Evolutionary conservation across 1,140 invertebrate species (phyloP).

Genomic region (Drosophila ficusphila): DNA sequence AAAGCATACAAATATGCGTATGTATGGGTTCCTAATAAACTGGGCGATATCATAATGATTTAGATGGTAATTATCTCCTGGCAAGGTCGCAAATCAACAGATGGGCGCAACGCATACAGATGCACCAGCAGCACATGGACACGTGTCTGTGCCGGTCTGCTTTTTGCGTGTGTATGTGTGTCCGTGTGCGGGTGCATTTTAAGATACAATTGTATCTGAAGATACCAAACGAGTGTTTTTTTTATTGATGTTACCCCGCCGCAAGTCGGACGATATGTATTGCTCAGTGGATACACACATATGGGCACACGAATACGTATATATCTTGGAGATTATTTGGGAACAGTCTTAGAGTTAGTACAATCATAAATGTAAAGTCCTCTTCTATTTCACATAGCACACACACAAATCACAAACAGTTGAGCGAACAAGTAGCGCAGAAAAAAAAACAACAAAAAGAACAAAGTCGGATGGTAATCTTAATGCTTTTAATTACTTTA

Average conservation of each 20-base stretch:
- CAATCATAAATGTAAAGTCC: slow-evolving; percentile 2
- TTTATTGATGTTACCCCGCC: slow-evolving; percentile 35
- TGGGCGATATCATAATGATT: slow-evolving; percentile 10
- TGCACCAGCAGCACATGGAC: neutral
- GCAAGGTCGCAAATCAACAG: slow-evolving; percentile 61
- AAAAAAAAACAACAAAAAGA: neutral
- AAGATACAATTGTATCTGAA: slow-evolving; percentile 29
- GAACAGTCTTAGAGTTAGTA: neutral
- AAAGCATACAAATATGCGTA: neutral
- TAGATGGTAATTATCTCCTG: slow-evolving; percentile 37
- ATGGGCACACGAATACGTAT: slow-evolving; percentile 13
- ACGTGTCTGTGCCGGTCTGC: neutral
- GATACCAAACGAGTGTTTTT: slow-evolving; percentile 40
- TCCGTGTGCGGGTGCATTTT: slow-evolving; percentile 12
- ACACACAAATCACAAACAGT: no score
- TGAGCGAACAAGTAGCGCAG: neutral
- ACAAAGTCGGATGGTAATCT: no score
- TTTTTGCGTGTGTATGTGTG: neutral
- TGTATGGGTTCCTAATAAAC: neutral
- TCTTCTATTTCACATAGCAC: neutral
- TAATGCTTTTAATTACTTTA: slow-evolving; percentile 67
- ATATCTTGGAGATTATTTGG: slow-evolving; percentile 1
- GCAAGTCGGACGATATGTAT: slow-evolving; percentile 30
- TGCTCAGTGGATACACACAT: slow-evolving; percentile 22
- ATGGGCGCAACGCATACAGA: slow-evolving; percentile 20